These are phyloP conservation scores for Pseudochromis fuscus DNA, from an alignment of 2,797 vertebrate genomes.

Conservation along the genomic window DNA sequence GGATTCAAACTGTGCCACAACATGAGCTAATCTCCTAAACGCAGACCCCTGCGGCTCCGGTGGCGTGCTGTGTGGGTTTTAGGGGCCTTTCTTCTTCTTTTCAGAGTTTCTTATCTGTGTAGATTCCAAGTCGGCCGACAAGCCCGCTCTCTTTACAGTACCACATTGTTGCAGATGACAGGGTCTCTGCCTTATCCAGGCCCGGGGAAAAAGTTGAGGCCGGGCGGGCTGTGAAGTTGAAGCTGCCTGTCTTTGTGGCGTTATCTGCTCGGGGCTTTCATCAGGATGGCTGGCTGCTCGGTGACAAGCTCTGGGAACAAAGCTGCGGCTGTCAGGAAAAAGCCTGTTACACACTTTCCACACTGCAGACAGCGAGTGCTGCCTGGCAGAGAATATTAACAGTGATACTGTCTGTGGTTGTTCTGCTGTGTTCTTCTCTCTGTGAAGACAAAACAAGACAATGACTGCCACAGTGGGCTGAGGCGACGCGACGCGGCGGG, in stretches of 20 bases:
- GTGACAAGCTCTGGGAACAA: slow-evolving; percentile 68
- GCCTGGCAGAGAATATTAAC: slow-evolving; percentile 50
- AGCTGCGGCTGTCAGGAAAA: slow-evolving; percentile 69
- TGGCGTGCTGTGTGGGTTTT: slow-evolving; percentile 36
- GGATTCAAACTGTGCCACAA: slow-evolving; percentile 60
- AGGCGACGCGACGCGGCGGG: background rate
- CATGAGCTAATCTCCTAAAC: slow-evolving; percentile 62
- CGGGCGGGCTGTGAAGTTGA: slow-evolving; percentile 55
- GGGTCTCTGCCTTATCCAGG: slow-evolving; percentile 46
- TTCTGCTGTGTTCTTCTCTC: slow-evolving; percentile 24
- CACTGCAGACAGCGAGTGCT: slow-evolving; percentile 21
- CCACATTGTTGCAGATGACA: slow-evolving; percentile 59
- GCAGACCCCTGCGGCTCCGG: slow-evolving; percentile 49
- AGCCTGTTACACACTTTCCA: slow-evolving; percentile 54
- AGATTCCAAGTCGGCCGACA: slow-evolving; percentile 52
- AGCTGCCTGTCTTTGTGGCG: slow-evolving; percentile 54
- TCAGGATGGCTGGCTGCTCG: slow-evolving; percentile 58
- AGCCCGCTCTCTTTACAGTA: slow-evolving; percentile 34
- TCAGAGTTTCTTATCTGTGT: slow-evolving; percentile 48
- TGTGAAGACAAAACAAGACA: slow-evolving; percentile 14
- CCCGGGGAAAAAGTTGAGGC: slow-evolving; percentile 63
- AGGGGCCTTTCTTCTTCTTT: slow-evolving; percentile 30
- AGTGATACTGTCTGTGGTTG: slow-evolving; percentile 51
- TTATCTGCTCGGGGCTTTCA: slow-evolving; percentile 73
- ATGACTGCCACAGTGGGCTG: slow-evolving; percentile 7